These are phyloP conservation scores for Ia io DNA, from an alignment of 2,113 vertebrate genomes.

Conservation along the genomic window DNA sequence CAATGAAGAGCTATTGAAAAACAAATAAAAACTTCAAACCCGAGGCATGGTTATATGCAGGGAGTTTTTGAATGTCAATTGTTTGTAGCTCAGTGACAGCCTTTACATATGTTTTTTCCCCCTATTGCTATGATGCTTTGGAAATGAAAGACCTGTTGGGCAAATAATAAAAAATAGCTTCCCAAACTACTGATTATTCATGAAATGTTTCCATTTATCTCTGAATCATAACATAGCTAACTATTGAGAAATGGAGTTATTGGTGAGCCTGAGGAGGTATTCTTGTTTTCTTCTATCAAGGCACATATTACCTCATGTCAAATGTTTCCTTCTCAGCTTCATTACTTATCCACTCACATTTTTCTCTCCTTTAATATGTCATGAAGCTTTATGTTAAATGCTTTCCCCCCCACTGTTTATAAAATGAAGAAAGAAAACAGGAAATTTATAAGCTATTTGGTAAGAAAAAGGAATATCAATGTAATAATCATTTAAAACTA, in stretches of 20 bases:
- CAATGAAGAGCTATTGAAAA: constrained; percentile 31
- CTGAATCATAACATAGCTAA: constrained; percentile 28
- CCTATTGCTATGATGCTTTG: background rate
- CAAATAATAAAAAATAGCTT: constrained; percentile 37
- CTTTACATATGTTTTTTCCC: background rate
- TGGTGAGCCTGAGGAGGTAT: constrained; percentile 19
- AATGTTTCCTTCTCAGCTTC: background rate
- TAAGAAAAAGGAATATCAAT: background rate
- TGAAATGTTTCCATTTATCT: constrained; percentile 38
- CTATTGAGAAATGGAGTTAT: constrained; percentile 17
- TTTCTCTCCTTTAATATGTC: constrained; percentile 19
- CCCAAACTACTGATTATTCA: constrained; percentile 45
- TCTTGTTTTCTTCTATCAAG: constrained; percentile 34
- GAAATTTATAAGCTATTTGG: constrained; percentile 40
- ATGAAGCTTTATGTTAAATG: constrained; percentile 21
- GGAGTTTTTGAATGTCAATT: background rate
- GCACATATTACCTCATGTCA: background rate
- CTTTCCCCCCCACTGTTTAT: background rate
- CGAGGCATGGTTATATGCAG: background rate
- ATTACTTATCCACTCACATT: constrained; percentile 6
- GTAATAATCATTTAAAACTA: constrained; percentile 40
- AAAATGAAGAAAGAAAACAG: background rate
- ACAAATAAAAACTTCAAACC: constrained; percentile 22
- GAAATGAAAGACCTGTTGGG: constrained; percentile 28
- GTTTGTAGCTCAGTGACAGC: background rate